phyloP scores from a whole-genome alignment of 2,888 invertebrate species.

The Smittia sp. region DNA sequence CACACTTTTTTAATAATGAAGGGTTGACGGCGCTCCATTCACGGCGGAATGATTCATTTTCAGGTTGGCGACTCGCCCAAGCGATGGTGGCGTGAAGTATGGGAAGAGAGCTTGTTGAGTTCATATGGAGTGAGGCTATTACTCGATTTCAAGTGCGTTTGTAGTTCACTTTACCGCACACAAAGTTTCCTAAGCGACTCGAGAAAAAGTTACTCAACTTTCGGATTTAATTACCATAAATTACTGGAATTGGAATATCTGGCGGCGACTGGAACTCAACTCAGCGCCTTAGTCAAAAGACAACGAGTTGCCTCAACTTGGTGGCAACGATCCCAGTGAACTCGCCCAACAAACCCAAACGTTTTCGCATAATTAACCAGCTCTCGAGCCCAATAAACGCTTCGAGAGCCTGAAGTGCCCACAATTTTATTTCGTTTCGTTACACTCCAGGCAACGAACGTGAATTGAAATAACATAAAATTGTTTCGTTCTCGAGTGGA shows the following conservation, averaged over 20 bases:
- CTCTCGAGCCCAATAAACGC: constrained; percentile 13
- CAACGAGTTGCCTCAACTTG: no score
- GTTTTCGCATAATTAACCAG: constrained; percentile 22
- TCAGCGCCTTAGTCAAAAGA: neutral
- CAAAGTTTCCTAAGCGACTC: constrained; percentile 8
- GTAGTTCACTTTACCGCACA: constrained; percentile 35
- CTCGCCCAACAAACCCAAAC: no score
- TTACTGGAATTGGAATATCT: neutral
- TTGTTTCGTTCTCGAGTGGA: constrained; percentile 33
- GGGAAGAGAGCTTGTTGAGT: neutral
- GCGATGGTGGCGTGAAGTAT: neutral
- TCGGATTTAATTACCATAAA: neutral
- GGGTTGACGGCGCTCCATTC: neutral
- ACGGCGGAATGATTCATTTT: neutral
- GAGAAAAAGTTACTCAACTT: constrained; percentile 1
- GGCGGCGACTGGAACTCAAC: neutral
- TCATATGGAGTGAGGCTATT: constrained; percentile 32
- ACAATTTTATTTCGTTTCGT: neutral
- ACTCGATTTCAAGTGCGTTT: constrained; percentile 31
- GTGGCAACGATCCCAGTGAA: no score
- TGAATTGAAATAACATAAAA: constrained; percentile 20
- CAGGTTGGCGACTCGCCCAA: neutral
- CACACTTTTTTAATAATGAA: neutral
- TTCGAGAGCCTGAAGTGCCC: neutral
- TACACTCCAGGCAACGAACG: neutral